Conservation (phyloP, 2,113 vertebrate species). For the Amblyopsis rosae region DNA sequence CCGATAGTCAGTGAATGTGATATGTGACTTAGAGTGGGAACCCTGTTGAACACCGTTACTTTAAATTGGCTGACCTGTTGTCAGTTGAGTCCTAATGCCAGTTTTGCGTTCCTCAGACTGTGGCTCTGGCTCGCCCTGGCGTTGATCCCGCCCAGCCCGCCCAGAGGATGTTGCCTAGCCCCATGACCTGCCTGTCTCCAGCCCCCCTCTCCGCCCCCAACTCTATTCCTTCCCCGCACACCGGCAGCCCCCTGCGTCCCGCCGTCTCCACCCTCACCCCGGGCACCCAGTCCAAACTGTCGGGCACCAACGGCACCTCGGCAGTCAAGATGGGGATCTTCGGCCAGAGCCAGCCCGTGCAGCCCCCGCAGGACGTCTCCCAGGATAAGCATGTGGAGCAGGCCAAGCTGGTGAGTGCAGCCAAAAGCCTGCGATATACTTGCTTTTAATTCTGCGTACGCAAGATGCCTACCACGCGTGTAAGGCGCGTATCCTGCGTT, state of each 20-base stretch:
- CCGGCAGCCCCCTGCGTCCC: conserved; percentile 79
- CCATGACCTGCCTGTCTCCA: conserved; percentile 76
- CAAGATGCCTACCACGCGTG: too few relatives aligned
- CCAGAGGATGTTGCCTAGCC: conserved; percentile 81
- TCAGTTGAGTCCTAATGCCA: conserved; percentile 4
- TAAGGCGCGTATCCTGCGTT: too few relatives aligned
- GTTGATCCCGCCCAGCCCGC: conserved; percentile 80
- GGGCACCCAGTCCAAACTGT: conserved; percentile 83
- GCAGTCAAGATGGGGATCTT: conserved; percentile 82
- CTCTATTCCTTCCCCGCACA: conserved; percentile 71
- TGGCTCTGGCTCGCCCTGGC: conserved; percentile 81
- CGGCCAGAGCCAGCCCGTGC: conserved; percentile 74
- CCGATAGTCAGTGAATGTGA: too few relatives aligned
- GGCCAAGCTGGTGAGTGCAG: conserved; percentile 85
- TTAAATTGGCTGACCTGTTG: too few relatives aligned
- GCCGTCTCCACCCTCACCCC: conserved; percentile 80
- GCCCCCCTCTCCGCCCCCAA: conserved; percentile 69
- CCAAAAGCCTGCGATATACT: background rate
- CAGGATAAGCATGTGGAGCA: conserved; percentile 95
- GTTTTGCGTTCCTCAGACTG: conserved; percentile 72
- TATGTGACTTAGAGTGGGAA: too few relatives aligned
- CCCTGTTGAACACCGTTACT: too few relatives aligned
- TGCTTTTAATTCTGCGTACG: too few relatives aligned
- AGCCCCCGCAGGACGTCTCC: conserved; percentile 80
- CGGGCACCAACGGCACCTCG: conserved; percentile 78